Evolutionary conservation across 2,113 vertebrate species (phyloP), one percentile per base, ranked within the genome.

Genomic region (Indicator indicator): DNA sequence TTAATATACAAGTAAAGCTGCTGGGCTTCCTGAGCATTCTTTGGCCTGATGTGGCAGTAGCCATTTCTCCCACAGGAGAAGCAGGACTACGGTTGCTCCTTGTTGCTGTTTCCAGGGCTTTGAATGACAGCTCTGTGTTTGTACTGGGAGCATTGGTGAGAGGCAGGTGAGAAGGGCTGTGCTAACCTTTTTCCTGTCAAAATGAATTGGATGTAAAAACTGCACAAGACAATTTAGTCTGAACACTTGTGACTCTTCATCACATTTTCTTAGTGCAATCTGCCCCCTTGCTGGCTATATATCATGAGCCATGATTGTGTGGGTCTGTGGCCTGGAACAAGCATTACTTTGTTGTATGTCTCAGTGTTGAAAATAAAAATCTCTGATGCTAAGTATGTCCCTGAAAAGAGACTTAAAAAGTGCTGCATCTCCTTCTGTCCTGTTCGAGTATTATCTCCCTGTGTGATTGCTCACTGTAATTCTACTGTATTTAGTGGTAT

Each of bases 281-380:
- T 69, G 8, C 7, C 7, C 19, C 2, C 2, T 24, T 11, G 27
- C 33, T 52, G 58, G 44, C 68, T 38, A 18, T 2, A 2, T 5
- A 13, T 68, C 46, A 48, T 42, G 36, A 90, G 48, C 50, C 54
- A 17, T 1, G 1, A 14, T 70, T 63, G 8, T 1, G 0, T 3
- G 52, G 54, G 11, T 60, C 28, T 46, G 14, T 54, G 67, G 65
- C 32, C n/a, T 78, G 42, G 30, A 88, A 74, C 33, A 68, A 68
- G 21, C 33, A 52, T 18, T 6, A 2, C 36, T 70, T 71, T 63
- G 3, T 46, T 36, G 1, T 40, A 14, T 42, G n/a, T 67, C 28
- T 36, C 26, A 15, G 15, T 15, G 7, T 11, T 80, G 32, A 12
- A 70, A 77, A 50, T 40, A 84, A 80, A 75, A 80, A 54, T 80